A percentile compares a stretch with the other conserved stretches of the same genome.
Evolutionary conservation across 2,113 vertebrate species (phyloP).

Genomic region (Perca schrenkii): DNA sequence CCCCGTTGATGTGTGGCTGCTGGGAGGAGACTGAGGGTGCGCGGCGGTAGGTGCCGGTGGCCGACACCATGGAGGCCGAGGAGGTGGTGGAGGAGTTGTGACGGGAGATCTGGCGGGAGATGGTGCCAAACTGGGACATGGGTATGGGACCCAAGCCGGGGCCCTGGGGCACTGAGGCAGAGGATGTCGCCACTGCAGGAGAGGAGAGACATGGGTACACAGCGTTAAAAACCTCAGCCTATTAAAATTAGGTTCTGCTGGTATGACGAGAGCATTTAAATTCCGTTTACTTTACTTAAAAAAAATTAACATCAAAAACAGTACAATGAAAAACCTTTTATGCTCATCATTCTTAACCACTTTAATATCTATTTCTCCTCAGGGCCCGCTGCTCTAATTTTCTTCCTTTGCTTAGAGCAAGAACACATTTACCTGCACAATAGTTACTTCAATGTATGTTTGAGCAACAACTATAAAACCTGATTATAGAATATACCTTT

Average conservation of each 20-base stretch:
- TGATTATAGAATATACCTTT: neutral
- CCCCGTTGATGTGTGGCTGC: conserved; percentile 95
- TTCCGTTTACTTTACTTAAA: neutral
- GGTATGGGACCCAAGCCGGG: conserved; percentile 94
- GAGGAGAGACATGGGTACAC: neutral
- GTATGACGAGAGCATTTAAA: neutral
- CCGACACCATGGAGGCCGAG: conserved; percentile 96
- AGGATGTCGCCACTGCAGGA: conserved; percentile 85
- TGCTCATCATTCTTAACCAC: neutral
- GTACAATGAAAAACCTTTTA: neutral
- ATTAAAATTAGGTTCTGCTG: neutral
- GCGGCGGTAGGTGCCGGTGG: conserved; percentile 97
- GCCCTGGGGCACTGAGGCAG: conserved; percentile 84
- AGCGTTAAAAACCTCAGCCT: neutral
- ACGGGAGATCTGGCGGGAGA: conserved; percentile 98
- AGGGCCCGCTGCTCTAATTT: neutral
- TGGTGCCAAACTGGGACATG: conserved; percentile 99
- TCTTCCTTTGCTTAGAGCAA: neutral
- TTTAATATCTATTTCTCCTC: neutral
- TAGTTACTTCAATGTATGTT: neutral
- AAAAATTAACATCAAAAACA: neutral
- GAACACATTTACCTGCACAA: neutral
- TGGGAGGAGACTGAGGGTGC: conserved; percentile 95
- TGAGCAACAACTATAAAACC: neutral
- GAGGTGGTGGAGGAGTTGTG: conserved; percentile 96